phyloP scores from a whole-genome alignment of 2,113 vertebrate genomes.

The Cyanistes caeruleus region DNA sequence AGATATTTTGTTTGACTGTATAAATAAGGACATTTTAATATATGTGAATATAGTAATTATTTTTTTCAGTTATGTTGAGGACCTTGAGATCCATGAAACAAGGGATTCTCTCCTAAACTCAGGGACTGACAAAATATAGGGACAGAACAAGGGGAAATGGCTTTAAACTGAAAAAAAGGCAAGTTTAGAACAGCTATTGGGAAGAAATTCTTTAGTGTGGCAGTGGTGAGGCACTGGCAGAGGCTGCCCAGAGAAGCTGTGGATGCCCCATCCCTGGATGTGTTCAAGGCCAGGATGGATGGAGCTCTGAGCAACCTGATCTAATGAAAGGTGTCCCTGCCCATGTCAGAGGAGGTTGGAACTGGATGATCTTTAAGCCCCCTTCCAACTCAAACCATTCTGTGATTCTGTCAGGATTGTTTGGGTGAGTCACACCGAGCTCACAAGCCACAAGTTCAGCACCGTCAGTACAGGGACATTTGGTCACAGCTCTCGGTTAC shows the following conservation, averaged over 20 bases:
- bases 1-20: not conserved
- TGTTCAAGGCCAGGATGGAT: not conserved
- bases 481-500: not conserved
- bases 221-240: not conserved
- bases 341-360: fast-evolving
- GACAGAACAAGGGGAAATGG: not conserved
- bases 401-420: not conserved
- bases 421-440: not conserved
- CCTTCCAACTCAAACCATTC: not conserved
- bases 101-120: not conserved
- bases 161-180: not conserved
- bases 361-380: not conserved
- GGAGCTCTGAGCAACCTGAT: not conserved
- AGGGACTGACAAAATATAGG: not conserved
- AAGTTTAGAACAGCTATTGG: not conserved
- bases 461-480: not conserved
- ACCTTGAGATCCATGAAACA: not conserved
- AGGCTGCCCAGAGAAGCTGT: not conserved
- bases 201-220: not conserved
- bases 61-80: not conserved
- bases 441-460: not conserved
- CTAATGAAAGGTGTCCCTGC: not conserved
- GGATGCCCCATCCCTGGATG: not conserved
- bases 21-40: not conserved
- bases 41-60: not conserved